Percentiles rank a stretch among this genome's conserved stretches.
phyloP scores from a whole-genome alignment of 2,113 vertebrate genomes.

The Indri indri region DNA sequence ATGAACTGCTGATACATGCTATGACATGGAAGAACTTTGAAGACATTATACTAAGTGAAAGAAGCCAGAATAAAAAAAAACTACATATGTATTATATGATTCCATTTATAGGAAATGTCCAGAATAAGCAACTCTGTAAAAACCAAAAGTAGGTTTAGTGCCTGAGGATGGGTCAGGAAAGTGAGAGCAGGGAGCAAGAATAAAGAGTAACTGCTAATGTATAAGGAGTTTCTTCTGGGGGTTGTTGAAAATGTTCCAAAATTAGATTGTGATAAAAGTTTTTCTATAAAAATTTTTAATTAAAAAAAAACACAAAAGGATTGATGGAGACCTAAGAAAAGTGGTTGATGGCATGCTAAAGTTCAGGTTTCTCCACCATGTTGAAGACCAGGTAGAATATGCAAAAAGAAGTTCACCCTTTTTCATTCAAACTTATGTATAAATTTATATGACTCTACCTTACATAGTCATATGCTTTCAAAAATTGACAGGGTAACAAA shows the following conservation, averaged over 20 bases:
- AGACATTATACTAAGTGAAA: not conserved
- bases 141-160: not conserved
- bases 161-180: not conserved
- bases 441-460: not conserved
- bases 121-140: not conserved
- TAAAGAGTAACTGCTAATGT: not conserved
- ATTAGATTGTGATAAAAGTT: not conserved
- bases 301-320: not conserved
- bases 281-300: not conserved
- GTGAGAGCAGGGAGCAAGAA: not conserved
- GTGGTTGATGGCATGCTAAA: not conserved
- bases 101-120: not conserved
- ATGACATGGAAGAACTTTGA: not conserved
- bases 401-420: not conserved
- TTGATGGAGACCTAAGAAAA: not conserved
- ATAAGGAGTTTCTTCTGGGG: not conserved
- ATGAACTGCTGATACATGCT: not conserved
- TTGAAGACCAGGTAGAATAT: not conserved
- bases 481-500: not conserved
- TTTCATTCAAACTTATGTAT: not conserved
- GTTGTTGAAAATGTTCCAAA: not conserved
- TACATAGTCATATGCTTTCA: not conserved
- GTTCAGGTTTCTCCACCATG: not conserved
- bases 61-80: not conserved
- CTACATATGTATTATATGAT: not conserved